Percentiles rank a stretch among this genome's conserved stretches.
phyloP scores from a whole-genome alignment of 2,113 vertebrate species.

The Rhea americana region DNA sequence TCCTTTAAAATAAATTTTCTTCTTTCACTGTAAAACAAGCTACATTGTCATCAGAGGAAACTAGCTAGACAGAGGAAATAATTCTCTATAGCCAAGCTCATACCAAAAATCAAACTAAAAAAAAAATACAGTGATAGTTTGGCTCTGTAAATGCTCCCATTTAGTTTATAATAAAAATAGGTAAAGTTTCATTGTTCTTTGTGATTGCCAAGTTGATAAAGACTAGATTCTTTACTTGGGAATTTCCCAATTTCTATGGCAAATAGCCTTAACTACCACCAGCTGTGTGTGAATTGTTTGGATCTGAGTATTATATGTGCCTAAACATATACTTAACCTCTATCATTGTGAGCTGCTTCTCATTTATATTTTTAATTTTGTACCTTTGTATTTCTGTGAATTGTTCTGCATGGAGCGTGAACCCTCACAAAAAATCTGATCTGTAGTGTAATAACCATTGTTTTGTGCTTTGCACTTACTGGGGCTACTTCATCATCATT shows the following conservation, averaged over 20 bases:
- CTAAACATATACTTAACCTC: background rate
- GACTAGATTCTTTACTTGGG: background rate
- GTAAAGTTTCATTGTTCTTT: background rate
- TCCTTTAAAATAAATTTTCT: conserved; percentile 19
- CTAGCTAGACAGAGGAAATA: background rate
- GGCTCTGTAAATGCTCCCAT: conserved; percentile 5
- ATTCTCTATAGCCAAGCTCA: background rate
- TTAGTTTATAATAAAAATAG: background rate
- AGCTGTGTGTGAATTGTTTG: background rate
- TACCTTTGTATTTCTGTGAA: background rate
- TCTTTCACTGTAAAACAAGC: background rate
- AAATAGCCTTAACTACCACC: background rate
- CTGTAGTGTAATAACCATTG: background rate
- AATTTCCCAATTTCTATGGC: background rate
- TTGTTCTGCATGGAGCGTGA: background rate
- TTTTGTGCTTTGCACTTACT: background rate
- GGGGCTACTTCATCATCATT: background rate
- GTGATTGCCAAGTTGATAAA: background rate
- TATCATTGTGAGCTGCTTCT: background rate
- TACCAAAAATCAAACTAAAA: background rate
- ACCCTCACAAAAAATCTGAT: background rate
- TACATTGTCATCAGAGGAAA: conserved; percentile 9
- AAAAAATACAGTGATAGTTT: background rate
- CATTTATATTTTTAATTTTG: background rate
- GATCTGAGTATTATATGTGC: background rate